These are phyloP conservation scores for Lycopodina hypogea DNA, from an alignment of 37 sponge, comb jelly and placozoan species.

Conservation along the genomic window DNA sequence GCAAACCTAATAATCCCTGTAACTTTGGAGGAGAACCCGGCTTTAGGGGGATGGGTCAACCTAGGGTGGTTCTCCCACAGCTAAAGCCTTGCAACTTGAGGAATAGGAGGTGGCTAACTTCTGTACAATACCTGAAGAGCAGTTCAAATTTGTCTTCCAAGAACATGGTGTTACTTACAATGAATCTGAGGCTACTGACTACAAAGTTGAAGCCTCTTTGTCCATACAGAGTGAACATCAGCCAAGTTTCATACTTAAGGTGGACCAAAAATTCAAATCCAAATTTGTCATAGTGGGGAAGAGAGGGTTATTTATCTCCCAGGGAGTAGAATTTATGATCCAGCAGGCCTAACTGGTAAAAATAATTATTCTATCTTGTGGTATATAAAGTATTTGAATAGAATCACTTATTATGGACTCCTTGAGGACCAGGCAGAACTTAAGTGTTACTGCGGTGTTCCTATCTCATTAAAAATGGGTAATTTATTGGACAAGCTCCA, in stretches of 20 bases:
- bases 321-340: conserved; percentile 86
- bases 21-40: conserved; percentile 42
- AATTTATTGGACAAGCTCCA: too few species aligned
- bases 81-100: conserved; percentile 26
- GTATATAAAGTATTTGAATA: too few species aligned
- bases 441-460: too few species aligned
- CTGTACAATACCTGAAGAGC: not conserved
- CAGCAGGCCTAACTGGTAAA: conserved; percentile 80
- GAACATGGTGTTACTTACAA: conserved; percentile 79
- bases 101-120: conserved; percentile 33
- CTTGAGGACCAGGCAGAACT: too few species aligned
- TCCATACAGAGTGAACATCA: not conserved
- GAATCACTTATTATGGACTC: too few species aligned
- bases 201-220: conserved; percentile 23
- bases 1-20: conserved; percentile 32
- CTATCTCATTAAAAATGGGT: too few species aligned
- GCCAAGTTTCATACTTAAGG: conserved; percentile 24
- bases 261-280: conserved; percentile 49
- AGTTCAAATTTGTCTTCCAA: conserved; percentile 18
- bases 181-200: conserved; percentile 43
- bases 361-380: too few species aligned
- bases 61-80: conserved; percentile 7
- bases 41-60: conserved; percentile 38
- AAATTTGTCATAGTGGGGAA: conserved; percentile 57
- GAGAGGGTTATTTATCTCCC: conserved; percentile 68